Base-by-base conservation (phyloP, 2,797 vertebrate genomes). In the Oreochromis grahami region DNA sequence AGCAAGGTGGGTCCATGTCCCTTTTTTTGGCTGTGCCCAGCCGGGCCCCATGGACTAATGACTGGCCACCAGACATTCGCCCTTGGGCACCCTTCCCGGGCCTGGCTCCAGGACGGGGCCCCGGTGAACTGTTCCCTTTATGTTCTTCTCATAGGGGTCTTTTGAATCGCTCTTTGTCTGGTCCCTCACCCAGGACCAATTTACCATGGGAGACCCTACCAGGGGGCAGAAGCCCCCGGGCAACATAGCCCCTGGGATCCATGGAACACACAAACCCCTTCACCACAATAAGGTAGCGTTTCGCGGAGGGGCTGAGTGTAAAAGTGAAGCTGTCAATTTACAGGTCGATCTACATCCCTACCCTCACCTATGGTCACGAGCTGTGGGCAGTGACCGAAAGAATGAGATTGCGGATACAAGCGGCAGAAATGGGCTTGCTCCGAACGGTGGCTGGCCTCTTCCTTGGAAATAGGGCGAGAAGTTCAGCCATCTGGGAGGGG, bases 401-500 rank as follows among this genome's bases (percentile, higher is more conserved):
- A 53, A 21, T 5, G 0, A 53, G 3, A 53, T 12, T 53, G 11
- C 21, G n/a, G 51, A 53, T 1, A 24, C 51, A 53, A 0, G 11
- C 3, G 51, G n/a, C n/a, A 24, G 51, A 24, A 6, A 24, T 24
- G 51, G n/a, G 51, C 51, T 53, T 53, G 10, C 51, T 12, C n/a
- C 1, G 0, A 53, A 24, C 11, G 6, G 51, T 24, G 51, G 51
- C 6, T 53, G n/a, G n/a, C 51, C 51, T 53, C 51, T 13, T 1
- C 51, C n/a, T 53, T 53, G 3, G n/a, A 53, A 13, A 11, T 24
- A 53, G 51, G 51, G 51, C 11, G 12, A 53, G 51, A 53, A 7
- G 51, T 53, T 53, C 51, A 53, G 51, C 51, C 51, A 52, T 52
- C 5, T 12, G 51, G n/a, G n/a, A 6, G 51, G n/a, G 0, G 10